These are phyloP conservation scores for Psammodynastes pulverulentus DNA, from an alignment of 2,113 vertebrate genomes.

Conservation along the genomic window DNA sequence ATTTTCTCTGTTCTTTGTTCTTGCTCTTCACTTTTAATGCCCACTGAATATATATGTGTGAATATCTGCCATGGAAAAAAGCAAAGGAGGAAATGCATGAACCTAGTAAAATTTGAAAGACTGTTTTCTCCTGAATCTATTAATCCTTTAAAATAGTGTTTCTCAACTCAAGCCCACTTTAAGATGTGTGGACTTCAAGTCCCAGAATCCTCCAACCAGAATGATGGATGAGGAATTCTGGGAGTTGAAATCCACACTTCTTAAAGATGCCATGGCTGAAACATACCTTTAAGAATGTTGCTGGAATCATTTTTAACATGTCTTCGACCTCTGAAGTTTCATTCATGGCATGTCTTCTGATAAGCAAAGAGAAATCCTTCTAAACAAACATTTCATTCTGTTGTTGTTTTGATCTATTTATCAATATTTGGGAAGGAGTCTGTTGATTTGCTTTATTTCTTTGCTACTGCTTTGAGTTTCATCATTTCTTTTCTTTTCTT, in stretches of 20 bases:
- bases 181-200: neutral
- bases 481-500: neutral
- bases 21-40: neutral
- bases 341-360: neutral
- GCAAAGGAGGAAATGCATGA: neutral
- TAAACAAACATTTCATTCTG: neutral
- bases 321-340: neutral
- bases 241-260: neutral
- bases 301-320: neutral
- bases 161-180: neutral
- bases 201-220: neutral
- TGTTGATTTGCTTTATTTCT: neutral
- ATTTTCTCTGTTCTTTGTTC: neutral
- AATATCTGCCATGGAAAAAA: neutral
- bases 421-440: neutral
- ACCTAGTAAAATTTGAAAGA: neutral
- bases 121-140: neutral
- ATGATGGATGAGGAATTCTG: neutral
- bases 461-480: neutral
- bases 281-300: neutral
- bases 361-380: neutral
- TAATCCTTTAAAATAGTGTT: neutral
- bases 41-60: neutral
- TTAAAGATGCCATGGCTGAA: neutral
- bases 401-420: neutral